Evolutionary conservation across 2,797 vertebrate species (phyloP).

Genomic region (Hydrolagus colliei): DNA sequence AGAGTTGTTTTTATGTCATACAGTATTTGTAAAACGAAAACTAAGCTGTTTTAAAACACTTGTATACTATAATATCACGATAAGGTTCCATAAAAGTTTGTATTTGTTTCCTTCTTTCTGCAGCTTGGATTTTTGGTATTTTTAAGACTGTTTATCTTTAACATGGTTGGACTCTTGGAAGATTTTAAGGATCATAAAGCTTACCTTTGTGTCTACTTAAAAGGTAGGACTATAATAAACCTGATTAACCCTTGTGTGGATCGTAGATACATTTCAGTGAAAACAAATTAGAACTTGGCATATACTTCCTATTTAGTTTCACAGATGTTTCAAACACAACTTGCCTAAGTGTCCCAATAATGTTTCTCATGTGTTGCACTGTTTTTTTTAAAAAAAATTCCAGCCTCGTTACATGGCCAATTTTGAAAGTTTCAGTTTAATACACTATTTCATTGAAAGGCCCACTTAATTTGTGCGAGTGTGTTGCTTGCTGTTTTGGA

Average conservation of each 20-base stretch:
- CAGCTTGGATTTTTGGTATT: conserved; percentile 55
- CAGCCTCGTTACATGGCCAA: not conserved
- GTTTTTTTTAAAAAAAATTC: not conserved
- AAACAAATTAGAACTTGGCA: not conserved
- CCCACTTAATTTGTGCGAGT: not conserved
- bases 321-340: not conserved
- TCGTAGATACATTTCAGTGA: not conserved
- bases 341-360: not conserved
- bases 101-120: conserved; percentile 39
- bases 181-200: conserved; percentile 46
- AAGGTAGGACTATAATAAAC: conserved; percentile 39
- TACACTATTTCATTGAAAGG: not conserved
- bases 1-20: conserved; percentile 31
- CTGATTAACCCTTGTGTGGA: not conserved
- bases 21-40: too few species aligned
- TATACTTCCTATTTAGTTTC: not conserved
- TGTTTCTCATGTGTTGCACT: not conserved
- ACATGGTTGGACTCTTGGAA: conserved; percentile 44
- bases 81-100: not conserved
- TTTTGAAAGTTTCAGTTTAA: not conserved
- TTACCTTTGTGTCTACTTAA: conserved; percentile 46
- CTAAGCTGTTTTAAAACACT: conserved; percentile 30
- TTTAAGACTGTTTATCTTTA: conserved; percentile 50
- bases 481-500: not conserved
- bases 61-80: conserved; percentile 32